phyloP scores from a whole-genome alignment of 2,888 invertebrate species.

The Epirrhoe tristata region DNA sequence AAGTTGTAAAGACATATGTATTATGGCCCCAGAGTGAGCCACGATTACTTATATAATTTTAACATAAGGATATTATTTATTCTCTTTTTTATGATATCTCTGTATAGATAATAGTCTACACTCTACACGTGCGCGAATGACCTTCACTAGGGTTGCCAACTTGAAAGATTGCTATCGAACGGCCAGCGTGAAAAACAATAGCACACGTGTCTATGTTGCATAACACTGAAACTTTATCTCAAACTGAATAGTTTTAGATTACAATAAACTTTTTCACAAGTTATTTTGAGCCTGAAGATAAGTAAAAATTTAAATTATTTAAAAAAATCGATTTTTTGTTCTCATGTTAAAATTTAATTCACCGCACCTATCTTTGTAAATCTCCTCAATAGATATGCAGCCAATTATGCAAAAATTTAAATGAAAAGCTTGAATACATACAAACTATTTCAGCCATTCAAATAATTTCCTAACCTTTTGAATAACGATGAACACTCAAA shows the following conservation, averaged over 20 bases:
- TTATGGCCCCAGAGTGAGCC: too few relatives aligned
- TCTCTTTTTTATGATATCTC: not conserved
- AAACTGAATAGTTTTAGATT: not conserved
- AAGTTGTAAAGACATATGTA: too few relatives aligned
- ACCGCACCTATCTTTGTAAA: too few relatives aligned
- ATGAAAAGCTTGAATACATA: not conserved
- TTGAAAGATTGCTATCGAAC: constrained; percentile 7
- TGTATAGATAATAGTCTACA: constrained; percentile 18
- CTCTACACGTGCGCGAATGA: constrained; percentile 25
- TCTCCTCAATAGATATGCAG: not conserved
- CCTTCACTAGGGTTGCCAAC: constrained; percentile 27
- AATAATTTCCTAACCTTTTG: not conserved
- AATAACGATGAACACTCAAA: not conserved
- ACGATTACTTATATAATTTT: too few relatives aligned
- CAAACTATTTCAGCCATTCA: not conserved
- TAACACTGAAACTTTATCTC: not conserved
- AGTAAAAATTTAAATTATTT: too few relatives aligned
- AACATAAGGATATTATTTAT: too few relatives aligned
- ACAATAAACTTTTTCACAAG: not conserved
- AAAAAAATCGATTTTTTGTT: too few relatives aligned
- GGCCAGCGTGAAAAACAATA: not conserved
- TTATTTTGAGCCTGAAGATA: too few relatives aligned
- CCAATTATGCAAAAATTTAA: not conserved
- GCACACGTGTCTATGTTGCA: constrained; percentile 17
- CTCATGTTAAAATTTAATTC: too few relatives aligned